These are phyloP conservation scores for Antechinus flavipes DNA, from an alignment of 2,113 vertebrate species.

Conservation along the genomic window DNA sequence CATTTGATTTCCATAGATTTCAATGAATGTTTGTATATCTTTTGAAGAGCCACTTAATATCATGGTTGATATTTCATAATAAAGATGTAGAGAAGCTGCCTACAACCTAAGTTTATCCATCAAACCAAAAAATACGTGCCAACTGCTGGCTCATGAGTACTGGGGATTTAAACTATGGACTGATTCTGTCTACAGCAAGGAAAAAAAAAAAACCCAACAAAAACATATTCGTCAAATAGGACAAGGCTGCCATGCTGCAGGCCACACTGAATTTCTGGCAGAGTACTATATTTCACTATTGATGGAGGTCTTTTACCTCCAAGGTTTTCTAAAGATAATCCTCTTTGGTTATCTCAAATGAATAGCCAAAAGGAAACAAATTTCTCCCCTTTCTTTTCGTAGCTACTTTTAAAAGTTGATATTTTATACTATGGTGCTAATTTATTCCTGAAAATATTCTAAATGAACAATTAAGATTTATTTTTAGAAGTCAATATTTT, in stretches of 20 bases:
- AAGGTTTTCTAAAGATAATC: background rate
- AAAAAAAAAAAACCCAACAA: background rate
- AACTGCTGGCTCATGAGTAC: constrained; percentile 24
- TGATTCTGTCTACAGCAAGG: constrained; percentile 17
- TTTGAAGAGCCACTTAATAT: constrained; percentile 23
- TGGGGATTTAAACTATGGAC: constrained; percentile 32
- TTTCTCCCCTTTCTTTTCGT: background rate
- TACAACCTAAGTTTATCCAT: constrained; percentile 39
- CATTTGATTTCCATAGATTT: background rate
- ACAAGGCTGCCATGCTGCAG: background rate
- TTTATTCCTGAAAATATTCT: background rate
- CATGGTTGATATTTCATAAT: constrained; percentile 13
- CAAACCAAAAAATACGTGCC: constrained; percentile 53
- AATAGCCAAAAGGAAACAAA: background rate
- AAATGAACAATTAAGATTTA: background rate
- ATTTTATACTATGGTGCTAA: background rate
- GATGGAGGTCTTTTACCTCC: background rate
- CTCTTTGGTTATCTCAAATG: background rate
- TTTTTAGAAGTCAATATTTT: background rate
- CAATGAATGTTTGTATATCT: background rate
- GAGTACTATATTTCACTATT: background rate
- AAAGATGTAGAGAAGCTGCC: constrained; percentile 41
- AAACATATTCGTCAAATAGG: constrained; percentile 30
- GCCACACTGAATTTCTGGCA: background rate
- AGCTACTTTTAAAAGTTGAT: background rate